Percentiles rank a stretch among this genome's conserved stretches.
These are phyloP conservation scores for Malacoraja senta DNA, from an alignment of 2,797 vertebrate genomes.

Conservation along the genomic window DNA sequence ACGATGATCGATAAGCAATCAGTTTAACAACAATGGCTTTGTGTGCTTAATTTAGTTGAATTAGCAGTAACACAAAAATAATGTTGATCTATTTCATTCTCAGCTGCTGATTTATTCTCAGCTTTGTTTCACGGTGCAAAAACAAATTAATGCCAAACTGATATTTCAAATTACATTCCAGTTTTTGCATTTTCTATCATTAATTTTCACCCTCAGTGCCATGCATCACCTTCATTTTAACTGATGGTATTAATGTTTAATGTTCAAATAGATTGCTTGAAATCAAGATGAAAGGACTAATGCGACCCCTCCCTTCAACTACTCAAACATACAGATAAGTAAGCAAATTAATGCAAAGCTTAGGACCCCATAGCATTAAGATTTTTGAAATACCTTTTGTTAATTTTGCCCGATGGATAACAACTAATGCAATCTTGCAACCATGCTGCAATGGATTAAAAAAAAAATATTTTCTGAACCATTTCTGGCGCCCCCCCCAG, in stretches of 20 bases:
- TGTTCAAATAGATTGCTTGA: not conserved
- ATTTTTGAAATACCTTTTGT: not conserved
- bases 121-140: conserved; percentile 4
- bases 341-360: not conserved
- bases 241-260: not conserved
- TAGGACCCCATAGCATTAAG: no score
- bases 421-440: not conserved
- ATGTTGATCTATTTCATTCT: conserved; percentile 18
- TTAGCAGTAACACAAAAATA: not conserved
- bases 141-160: conserved; percentile 17
- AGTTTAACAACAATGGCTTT: not conserved
- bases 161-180: conserved; percentile 26
- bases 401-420: not conserved
- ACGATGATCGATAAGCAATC: not conserved
- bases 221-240: not conserved
- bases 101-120: not conserved
- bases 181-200: not conserved
- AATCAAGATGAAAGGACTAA: not conserved
- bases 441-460: not conserved
- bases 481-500: no score
- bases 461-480: no score
- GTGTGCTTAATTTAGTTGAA: conserved; percentile 19
- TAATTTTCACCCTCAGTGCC: not conserved
- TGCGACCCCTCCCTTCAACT: not conserved
- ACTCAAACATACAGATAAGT: not conserved